phyloP scores from a whole-genome alignment of 92 coral and sea anemone species.

The Porites evermanni region DNA sequence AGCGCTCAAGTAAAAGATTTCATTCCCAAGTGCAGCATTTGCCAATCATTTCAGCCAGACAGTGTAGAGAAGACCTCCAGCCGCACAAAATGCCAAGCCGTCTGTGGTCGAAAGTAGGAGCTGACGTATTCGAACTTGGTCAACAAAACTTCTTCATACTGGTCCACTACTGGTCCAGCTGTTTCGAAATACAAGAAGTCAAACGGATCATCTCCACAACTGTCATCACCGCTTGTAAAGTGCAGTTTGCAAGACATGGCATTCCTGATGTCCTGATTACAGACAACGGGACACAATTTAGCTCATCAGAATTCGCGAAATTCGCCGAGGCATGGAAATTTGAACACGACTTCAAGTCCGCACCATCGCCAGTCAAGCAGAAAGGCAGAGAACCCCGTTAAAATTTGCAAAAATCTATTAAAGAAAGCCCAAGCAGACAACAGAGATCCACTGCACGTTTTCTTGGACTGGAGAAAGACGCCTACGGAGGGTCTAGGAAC shows the following conservation, averaged over 20 bases:
- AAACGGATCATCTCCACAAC: not conserved
- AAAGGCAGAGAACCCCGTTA: not conserved
- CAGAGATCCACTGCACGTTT: no score
- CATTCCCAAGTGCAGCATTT: conserved; percentile 14
- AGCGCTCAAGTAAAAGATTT: conserved; percentile 50
- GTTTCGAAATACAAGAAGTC: not conserved
- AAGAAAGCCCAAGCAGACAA: not conserved
- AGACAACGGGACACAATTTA: conserved; percentile 25
- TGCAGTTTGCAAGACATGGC: conserved; percentile 14
- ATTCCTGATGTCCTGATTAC: conserved; percentile 15
- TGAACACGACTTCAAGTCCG: conserved; percentile 31
- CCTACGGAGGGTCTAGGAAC: conserved; percentile 43
- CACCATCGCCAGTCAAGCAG: conserved; percentile 30
- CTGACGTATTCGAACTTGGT: no score
- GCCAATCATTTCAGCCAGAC: conserved; percentile 41
- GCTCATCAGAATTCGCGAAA: not conserved
- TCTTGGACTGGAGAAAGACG: not conserved
- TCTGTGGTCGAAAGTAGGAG: conserved; percentile 8
- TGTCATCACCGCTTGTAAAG: conserved; percentile 11
- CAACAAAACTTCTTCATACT: no score
- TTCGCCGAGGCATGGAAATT: conserved; percentile 38
- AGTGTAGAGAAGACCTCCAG: conserved; percentile 28
- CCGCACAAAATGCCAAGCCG: conserved; percentile 25
- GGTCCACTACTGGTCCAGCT: conserved; percentile 21
- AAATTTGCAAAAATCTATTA: no score